phyloP scores from a whole-genome alignment of 1,140 invertebrate species.

The Prorops nasuta region DNA sequence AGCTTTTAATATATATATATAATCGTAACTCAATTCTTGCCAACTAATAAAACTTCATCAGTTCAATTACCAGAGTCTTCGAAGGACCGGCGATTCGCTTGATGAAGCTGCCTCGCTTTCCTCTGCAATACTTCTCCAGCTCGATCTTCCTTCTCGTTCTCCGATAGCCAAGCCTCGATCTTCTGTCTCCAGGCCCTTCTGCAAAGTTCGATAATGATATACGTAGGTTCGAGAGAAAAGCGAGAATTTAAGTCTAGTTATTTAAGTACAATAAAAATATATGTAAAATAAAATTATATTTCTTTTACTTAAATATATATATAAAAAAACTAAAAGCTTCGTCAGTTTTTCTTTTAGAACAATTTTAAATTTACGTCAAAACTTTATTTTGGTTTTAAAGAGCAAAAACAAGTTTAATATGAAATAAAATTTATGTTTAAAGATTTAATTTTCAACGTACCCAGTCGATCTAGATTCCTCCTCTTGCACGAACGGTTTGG shows the following conservation, averaged over 20 bases:
- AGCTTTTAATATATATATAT: neutral
- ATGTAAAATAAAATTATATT: too few relatives aligned
- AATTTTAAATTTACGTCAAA: too few relatives aligned
- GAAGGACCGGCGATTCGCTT: slow-evolving; percentile 71
- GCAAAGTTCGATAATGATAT: slow-evolving; percentile 4
- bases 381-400: too few relatives aligned
- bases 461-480: slow-evolving; percentile 53
- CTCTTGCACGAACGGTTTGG: slow-evolving; percentile 53
- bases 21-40: too few relatives aligned
- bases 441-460: slow-evolving; percentile 28
- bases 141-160: slow-evolving; percentile 81
- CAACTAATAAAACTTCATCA: slow-evolving; percentile 1
- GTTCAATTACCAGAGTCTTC: slow-evolving; percentile 71
- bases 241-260: too few relatives aligned
- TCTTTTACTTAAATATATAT: too few relatives aligned
- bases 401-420: too few relatives aligned
- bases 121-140: slow-evolving; percentile 66
- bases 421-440: neutral
- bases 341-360: too few relatives aligned
- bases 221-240: too few relatives aligned
- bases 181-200: slow-evolving; percentile 75
- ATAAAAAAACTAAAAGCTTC: too few relatives aligned
- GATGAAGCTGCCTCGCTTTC: slow-evolving; percentile 60
- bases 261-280: too few relatives aligned
- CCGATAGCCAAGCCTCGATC: slow-evolving; percentile 87